Evolutionary conservation across 2,888 invertebrate species (phyloP).

Genomic region (Helicoverpa assulta): DNA sequence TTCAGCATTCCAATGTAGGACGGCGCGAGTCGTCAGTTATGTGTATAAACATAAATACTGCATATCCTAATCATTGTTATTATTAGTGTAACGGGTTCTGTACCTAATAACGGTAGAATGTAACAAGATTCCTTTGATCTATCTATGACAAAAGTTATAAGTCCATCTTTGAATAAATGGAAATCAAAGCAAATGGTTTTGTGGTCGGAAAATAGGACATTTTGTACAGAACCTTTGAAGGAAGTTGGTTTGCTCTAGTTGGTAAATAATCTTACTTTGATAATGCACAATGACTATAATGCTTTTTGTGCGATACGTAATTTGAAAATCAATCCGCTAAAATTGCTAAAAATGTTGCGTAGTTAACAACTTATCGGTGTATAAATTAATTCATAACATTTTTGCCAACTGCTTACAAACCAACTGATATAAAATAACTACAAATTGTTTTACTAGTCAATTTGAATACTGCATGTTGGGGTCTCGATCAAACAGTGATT

Average conservation of each 20-base stretch:
- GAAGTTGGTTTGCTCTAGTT: too few relatives aligned
- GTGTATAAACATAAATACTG: slow-evolving; percentile 20
- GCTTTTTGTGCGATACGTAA: too few relatives aligned
- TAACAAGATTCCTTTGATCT: too few relatives aligned
- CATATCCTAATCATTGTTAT: slow-evolving; percentile 51
- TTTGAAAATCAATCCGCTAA: too few relatives aligned
- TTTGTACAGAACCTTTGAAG: too few relatives aligned
- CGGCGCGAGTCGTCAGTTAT: background rate
- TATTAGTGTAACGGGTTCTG: slow-evolving; percentile 35
- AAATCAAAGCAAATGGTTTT: background rate
- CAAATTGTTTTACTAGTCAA: slow-evolving; percentile 72
- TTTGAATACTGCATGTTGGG: slow-evolving; percentile 64
- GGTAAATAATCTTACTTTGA: too few relatives aligned
- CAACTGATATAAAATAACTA: slow-evolving; percentile 28
- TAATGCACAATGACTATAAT: too few relatives aligned
- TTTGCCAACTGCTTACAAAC: slow-evolving; percentile 44
- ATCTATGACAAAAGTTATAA: background rate
- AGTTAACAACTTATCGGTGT: background rate
- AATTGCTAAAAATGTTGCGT: too few relatives aligned
- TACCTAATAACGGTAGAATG: slow-evolving; percentile 24
- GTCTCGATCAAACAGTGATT: slow-evolving; percentile 54
- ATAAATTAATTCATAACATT: background rate
- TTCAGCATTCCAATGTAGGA: slow-evolving; percentile 60
- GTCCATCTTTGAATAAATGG: background rate
- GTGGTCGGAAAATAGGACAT: too few relatives aligned